Percentiles rank a stretch among this genome's conserved stretches.
Conservation (phyloP, 2,113 vertebrate species). For the Hyperopisus bebe region DNA sequence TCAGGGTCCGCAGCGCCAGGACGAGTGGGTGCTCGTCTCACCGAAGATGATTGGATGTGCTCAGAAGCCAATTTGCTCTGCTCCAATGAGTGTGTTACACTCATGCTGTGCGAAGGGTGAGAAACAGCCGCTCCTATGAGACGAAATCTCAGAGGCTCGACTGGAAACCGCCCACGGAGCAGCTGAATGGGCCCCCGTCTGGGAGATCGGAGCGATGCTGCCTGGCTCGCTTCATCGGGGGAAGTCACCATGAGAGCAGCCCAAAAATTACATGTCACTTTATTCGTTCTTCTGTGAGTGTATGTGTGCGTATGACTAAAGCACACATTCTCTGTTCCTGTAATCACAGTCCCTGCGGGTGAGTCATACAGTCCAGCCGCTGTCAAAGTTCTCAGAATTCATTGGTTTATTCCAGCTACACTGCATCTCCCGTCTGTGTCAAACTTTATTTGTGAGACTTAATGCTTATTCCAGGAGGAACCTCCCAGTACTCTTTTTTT, state of each 20-base stretch:
- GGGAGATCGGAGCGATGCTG: not conserved
- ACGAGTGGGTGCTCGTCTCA: not conserved
- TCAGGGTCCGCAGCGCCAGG: not conserved
- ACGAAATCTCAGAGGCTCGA: not conserved
- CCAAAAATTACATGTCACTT: not conserved
- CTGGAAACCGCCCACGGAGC: not conserved
- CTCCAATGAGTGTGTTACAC: not conserved
- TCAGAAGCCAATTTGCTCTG: not conserved
- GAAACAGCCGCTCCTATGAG: not conserved
- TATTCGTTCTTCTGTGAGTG: not conserved
- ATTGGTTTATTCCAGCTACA: constrained; percentile 1
- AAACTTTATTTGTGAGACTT: constrained; percentile 15
- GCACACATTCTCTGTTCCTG: constrained; percentile 9
- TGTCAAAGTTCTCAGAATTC: constrained; percentile 15
- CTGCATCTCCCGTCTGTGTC: not conserved
- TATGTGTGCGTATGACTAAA: not conserved
- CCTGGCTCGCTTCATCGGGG: not conserved
- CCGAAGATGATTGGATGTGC: not conserved
- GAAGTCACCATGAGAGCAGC: not conserved
- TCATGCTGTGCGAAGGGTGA: not conserved
- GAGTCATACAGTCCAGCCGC: constrained; percentile 5
- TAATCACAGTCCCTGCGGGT: constrained; percentile 12
- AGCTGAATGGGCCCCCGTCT: not conserved
- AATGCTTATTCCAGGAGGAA: constrained; percentile 12
- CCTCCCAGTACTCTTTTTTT: not conserved